These are phyloP conservation scores for Halcyon chelicuti DNA, from an alignment of 2,797 vertebrate genomes.

Conservation along the genomic window DNA sequence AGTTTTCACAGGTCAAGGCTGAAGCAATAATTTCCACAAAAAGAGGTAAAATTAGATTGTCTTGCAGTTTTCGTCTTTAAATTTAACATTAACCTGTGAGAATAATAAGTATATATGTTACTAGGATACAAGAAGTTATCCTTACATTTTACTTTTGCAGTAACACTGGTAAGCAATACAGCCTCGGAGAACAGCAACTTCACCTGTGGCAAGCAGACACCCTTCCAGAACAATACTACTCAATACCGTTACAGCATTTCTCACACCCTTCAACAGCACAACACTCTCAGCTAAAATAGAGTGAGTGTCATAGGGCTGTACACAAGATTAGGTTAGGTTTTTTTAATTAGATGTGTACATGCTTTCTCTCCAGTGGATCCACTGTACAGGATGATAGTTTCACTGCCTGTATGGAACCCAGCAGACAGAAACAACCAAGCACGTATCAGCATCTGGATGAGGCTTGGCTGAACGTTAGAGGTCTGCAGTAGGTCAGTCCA, in stretches of 20 bases:
- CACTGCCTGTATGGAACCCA: conserved; percentile 52
- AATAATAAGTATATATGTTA: background rate
- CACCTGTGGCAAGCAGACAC: background rate
- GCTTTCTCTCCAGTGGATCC: conserved; percentile 52
- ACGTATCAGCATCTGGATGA: conserved; percentile 46
- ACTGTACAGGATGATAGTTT: conserved; percentile 18
- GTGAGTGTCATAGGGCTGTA: background rate
- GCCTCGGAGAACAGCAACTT: background rate
- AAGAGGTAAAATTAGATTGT: background rate
- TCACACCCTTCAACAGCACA: background rate
- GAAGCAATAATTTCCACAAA: background rate
- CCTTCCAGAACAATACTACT: background rate
- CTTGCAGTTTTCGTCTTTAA: background rate
- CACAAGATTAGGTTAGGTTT: background rate
- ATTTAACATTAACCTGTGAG: background rate
- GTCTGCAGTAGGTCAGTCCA: background rate
- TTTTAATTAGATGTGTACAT: background rate
- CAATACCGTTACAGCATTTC: background rate
- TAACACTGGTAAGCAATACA: background rate
- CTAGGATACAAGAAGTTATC: background rate
- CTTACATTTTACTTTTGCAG: background rate
- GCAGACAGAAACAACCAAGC: conserved; percentile 57
- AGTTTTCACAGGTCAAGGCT: background rate
- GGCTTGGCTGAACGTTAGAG: conserved; percentile 32
- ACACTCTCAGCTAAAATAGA: background rate